A percentile compares a stretch with the other conserved stretches of the same genome.
Evolutionary conservation across 2,888 invertebrate genomes (phyloP).

Genomic region (Agrochola lychnidis): DNA sequence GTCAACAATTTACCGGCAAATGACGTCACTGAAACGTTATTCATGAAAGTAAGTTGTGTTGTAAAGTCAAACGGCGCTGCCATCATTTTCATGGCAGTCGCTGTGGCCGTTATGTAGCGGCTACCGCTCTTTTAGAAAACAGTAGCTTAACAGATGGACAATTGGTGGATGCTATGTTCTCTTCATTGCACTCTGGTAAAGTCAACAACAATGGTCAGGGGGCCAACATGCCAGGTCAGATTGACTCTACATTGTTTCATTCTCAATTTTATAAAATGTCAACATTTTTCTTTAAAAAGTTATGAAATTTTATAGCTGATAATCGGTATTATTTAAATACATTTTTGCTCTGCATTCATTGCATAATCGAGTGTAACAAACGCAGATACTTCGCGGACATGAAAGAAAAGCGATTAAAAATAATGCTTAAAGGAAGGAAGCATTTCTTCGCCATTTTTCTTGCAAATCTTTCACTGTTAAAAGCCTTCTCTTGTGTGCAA

Average conservation of each 20-base stretch:
- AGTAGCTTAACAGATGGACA: not conserved
- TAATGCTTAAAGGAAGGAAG: slow-evolving; percentile 34
- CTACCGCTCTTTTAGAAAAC: not conserved
- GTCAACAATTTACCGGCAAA: not conserved
- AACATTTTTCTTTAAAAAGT: not conserved
- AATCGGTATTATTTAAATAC: not conserved
- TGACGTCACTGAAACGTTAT: too few relatives aligned
- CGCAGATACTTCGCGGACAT: slow-evolving; percentile 23
- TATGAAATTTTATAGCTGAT: not conserved
- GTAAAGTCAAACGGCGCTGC: too few relatives aligned
- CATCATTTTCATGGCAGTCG: too few relatives aligned
- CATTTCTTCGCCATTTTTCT: slow-evolving; percentile 22
- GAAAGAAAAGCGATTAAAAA: slow-evolving; percentile 35
- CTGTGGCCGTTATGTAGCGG: too few relatives aligned
- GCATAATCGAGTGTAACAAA: slow-evolving; percentile 39
- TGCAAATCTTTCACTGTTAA: slow-evolving; percentile 23
- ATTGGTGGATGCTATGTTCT: not conserved
- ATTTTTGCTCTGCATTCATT: slow-evolving; percentile 11
- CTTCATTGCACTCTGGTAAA: not conserved
- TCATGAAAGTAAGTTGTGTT: too few relatives aligned
- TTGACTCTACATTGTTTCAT: not conserved
- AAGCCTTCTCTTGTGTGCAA: slow-evolving; percentile 14
- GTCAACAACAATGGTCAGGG: not conserved
- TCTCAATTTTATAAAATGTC: not conserved
- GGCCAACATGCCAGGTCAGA: not conserved